Evolutionary conservation across 2,113 vertebrate genomes (phyloP).

Genomic region (Antechinus stuartii): DNA sequence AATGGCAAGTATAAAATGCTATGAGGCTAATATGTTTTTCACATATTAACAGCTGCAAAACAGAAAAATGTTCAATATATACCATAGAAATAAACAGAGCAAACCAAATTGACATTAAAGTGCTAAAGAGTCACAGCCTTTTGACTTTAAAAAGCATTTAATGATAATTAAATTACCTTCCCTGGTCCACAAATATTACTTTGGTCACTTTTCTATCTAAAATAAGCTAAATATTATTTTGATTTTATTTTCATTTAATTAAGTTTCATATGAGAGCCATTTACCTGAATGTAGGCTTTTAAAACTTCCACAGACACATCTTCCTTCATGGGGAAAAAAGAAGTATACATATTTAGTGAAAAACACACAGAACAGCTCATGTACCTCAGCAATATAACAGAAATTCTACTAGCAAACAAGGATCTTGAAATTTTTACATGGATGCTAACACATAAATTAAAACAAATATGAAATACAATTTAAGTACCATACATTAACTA

Average conservation of each 20-base stretch:
- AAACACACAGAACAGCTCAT: conserved; percentile 42
- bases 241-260: conserved; percentile 60
- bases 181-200: neutral
- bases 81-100: conserved; percentile 5
- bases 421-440: neutral
- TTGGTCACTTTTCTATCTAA: conserved; percentile 41
- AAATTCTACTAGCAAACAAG: conserved; percentile 38
- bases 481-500: conserved; percentile 19
- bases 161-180: conserved; percentile 40
- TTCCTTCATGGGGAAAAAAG: conserved; percentile 85
- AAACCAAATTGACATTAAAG: neutral
- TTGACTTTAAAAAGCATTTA: conserved; percentile 12
- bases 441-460: neutral
- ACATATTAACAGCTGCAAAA: conserved; percentile 87
- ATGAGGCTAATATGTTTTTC: conserved; percentile 93
- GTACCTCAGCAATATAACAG: conserved; percentile 32
- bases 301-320: conserved; percentile 92
- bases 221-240: conserved; percentile 22
- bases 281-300: conserved; percentile 92
- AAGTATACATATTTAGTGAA: conserved; percentile 53
- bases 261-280: conserved; percentile 40
- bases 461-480: neutral
- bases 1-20: conserved; percentile 95
- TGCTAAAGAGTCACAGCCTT: conserved; percentile 23
- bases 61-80: conserved; percentile 13